Evolutionary conservation across 2,797 vertebrate genomes (phyloP), one percentile per base, ranked within the genome.

Genomic region (Tympanoctomys barrerae): DNA sequence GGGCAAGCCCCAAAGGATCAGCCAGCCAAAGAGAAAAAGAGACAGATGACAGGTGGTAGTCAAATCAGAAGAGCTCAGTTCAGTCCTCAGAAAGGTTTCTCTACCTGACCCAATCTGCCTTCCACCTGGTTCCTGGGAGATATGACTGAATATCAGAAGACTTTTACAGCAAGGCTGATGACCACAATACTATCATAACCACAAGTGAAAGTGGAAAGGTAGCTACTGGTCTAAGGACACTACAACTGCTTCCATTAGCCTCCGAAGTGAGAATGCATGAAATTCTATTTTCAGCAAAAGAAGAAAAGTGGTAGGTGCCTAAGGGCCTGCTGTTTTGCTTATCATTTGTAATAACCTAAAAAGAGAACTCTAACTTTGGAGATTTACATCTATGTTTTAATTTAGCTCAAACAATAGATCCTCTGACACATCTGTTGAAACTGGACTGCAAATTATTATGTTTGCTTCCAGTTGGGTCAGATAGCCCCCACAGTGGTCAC

Each of bases 371-470:
- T 61, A 28, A 70, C 39, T 66, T 59, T 80, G 33, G 39, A 57
- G 39, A 70, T 49, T 36, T 49, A 59, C 22, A 71, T 18, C 39
- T 18, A 2, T 49, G 24, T 26, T 80, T 80, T 79, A 36, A 70
- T 49, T 87, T 80, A 87, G 83, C 33, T 80, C 52, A 80, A 87
- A 80, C 10, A 87, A 81, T n/a, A 90, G 26, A 64, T 80, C 61
- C 21, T 46, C 21, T 91, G 64, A 28, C 52, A 24, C 1, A 33
- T 59, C 22, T 68, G 61, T 24, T 64, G 66, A 75, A 77, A 77
- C 31, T 61, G 18, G 39, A 92, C 16, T 71, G 9, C 14, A 54
- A 26, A 26, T n/a, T 70, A 31, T 70, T 70, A 31, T 39, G 24
- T 80, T 80, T 87, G 22, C 24, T 87, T 62, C 71, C 62, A 28